Percentiles rank a stretch among this genome's conserved stretches.
These are phyloP conservation scores for Lamellibrachia luymesi DNA, from an alignment of 1,140 invertebrate species.

Conservation along the genomic window DNA sequence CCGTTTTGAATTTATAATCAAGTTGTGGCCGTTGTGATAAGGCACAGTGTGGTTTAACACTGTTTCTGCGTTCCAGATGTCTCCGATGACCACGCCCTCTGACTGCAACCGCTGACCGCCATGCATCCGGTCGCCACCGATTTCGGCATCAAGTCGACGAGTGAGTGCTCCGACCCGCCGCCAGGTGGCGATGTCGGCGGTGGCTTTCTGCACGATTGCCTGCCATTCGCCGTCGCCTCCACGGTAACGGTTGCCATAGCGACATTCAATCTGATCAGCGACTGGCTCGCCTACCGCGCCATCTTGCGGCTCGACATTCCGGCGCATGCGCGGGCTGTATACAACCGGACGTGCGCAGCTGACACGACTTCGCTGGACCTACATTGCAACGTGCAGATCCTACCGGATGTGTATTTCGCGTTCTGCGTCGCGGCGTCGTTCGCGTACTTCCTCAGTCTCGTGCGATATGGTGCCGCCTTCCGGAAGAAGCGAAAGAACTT, in stretches of 20 bases:
- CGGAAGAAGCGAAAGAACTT: not conserved
- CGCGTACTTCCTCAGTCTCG: not conserved
- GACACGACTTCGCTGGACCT: not conserved
- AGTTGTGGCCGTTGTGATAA: no score
- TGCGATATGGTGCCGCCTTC: not conserved
- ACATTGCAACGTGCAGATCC: not conserved
- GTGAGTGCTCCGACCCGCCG: not conserved
- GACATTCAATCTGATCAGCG: slow-evolving; percentile 15
- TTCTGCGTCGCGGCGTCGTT: slow-evolving; percentile 4
- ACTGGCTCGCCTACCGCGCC: slow-evolving; percentile 12
- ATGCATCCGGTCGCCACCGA: not conserved
- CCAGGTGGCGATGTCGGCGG: not conserved
- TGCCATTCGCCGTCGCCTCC: slow-evolving; percentile 15
- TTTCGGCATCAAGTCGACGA: not conserved
- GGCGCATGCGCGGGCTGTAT: not conserved
- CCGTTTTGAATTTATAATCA: no score
- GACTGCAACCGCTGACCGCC: not conserved
- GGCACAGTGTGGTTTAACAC: no score
- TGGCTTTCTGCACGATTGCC: not conserved
- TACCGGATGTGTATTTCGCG: not conserved
- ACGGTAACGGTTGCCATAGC: slow-evolving; percentile 6
- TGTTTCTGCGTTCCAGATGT: not conserved
- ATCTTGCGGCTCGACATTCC: not conserved
- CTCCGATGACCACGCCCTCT: not conserved
- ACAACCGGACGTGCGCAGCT: not conserved